A percentile compares a stretch with the other conserved stretches of the same genome.
Conservation (phyloP, 2,797 vertebrate species). For the Spinus pinus region DNA sequence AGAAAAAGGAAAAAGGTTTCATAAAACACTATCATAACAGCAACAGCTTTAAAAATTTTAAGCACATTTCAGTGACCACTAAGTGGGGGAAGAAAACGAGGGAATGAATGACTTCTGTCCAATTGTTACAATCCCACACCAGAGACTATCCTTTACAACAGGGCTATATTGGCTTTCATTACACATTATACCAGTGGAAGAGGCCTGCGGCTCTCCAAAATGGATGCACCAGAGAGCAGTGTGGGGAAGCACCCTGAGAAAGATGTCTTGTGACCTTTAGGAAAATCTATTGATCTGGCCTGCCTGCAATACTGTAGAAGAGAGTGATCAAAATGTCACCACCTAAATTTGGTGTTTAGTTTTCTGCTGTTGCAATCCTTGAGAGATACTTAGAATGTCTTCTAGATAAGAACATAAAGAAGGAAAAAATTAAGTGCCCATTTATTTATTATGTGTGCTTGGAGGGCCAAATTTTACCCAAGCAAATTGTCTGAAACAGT, state of each 20-base stretch:
- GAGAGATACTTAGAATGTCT: background rate
- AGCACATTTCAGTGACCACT: background rate
- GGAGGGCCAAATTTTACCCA: background rate
- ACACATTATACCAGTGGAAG: background rate
- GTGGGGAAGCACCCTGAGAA: background rate
- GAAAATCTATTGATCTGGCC: background rate
- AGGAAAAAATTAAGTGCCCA: background rate
- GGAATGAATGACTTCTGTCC: background rate
- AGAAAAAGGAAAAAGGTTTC: conserved; percentile 1
- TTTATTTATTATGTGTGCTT: background rate
- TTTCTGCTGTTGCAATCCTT: background rate
- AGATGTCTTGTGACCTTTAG: background rate
- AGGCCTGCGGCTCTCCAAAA: background rate
- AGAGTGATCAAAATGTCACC: background rate
- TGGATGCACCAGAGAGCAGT: background rate
- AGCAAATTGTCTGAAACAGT: background rate
- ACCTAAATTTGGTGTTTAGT: background rate
- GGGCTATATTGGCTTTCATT: background rate
- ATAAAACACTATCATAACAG: conserved; percentile 19
- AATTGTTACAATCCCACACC: background rate
- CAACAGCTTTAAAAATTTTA: conserved; percentile 19
- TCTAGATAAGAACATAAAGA: background rate
- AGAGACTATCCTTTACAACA: background rate
- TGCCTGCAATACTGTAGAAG: background rate
- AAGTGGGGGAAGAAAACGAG: background rate